phyloP scores from a whole-genome alignment of 2,113 vertebrate genomes.

The Panthera leo region DNA sequence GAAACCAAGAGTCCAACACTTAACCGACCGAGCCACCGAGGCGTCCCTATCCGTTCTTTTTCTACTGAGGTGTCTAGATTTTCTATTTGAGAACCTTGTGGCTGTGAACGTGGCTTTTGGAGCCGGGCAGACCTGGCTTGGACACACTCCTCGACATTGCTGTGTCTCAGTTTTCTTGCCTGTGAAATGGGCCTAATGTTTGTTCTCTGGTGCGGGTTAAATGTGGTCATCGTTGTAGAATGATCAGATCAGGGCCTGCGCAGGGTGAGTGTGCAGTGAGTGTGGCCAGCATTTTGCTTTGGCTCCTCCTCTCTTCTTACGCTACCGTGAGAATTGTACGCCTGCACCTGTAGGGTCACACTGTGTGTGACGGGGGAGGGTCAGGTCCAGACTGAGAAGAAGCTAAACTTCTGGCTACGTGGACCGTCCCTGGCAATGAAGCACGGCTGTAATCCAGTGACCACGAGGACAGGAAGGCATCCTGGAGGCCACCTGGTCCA shows the following conservation, averaged over 20 bases:
- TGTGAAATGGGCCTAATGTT: background rate
- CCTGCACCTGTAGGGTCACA: background rate
- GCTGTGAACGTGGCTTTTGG: background rate
- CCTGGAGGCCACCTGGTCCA: background rate
- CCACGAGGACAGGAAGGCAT: background rate
- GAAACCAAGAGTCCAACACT: too few relatives aligned
- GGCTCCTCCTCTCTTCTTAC: background rate
- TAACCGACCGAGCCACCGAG: too few relatives aligned
- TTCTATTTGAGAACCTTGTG: background rate
- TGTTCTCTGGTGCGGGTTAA: background rate
- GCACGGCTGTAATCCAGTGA: slow-evolving; percentile 11
- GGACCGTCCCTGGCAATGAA: slow-evolving; percentile 39
- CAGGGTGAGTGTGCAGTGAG: background rate
- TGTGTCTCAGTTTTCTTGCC: background rate
- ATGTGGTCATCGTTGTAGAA: background rate
- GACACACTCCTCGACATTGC: background rate
- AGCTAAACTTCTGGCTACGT: slow-evolving; percentile 46
- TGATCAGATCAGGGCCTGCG: background rate
- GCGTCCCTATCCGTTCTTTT: background rate
- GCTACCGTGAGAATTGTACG: background rate
- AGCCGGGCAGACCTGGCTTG: background rate
- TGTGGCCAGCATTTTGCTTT: background rate
- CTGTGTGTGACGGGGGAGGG: background rate
- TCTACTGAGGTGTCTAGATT: background rate
- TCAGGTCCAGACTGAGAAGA: slow-evolving; percentile 27